Evolutionary conservation across 1,140 invertebrate species (phyloP).

Genomic region (Choristoneura fumiferana): DNA sequence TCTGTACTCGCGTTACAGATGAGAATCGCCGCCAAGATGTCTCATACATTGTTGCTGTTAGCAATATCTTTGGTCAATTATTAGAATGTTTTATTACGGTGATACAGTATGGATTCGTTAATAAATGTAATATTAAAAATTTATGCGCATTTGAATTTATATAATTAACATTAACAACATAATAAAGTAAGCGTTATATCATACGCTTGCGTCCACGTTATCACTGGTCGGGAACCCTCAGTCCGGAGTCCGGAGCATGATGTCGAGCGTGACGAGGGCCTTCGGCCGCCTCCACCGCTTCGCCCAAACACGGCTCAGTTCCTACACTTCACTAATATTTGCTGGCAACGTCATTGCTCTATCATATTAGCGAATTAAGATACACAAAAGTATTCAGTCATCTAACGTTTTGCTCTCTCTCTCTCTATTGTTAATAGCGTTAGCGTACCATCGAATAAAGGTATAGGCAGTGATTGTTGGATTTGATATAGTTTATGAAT

Average conservation of each 20-base stretch:
- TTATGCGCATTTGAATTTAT: slow-evolving; percentile 55
- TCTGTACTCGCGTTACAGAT: too few relatives aligned
- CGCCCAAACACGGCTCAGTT: slow-evolving; percentile 38
- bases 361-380: slow-evolving; percentile 43
- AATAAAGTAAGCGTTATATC: neutral
- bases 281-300: slow-evolving; percentile 32
- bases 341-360: slow-evolving; percentile 50
- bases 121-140: slow-evolving; percentile 49
- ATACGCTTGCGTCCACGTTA: slow-evolving; percentile 2
- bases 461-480: slow-evolving; percentile 76
- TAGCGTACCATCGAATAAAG: slow-evolving; percentile 68
- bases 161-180: neutral
- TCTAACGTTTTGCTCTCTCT: slow-evolving; percentile 69
- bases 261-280: slow-evolving; percentile 26
- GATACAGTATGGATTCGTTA: slow-evolving; percentile 59
- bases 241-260: neutral
- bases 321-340: slow-evolving; percentile 48
- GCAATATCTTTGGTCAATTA: slow-evolving; percentile 77
- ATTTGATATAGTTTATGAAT: slow-evolving; percentile 79
- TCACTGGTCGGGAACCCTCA: neutral
- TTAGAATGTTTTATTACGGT: slow-evolving; percentile 66
- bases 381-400: slow-evolving; percentile 47
- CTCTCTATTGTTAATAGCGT: slow-evolving; percentile 68
- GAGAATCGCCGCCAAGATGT: too few relatives aligned
- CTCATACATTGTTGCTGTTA: slow-evolving; percentile 65